These are phyloP conservation scores for Selene dorsalis DNA, from an alignment of 2,797 vertebrate genomes.

Conservation along the genomic window DNA sequence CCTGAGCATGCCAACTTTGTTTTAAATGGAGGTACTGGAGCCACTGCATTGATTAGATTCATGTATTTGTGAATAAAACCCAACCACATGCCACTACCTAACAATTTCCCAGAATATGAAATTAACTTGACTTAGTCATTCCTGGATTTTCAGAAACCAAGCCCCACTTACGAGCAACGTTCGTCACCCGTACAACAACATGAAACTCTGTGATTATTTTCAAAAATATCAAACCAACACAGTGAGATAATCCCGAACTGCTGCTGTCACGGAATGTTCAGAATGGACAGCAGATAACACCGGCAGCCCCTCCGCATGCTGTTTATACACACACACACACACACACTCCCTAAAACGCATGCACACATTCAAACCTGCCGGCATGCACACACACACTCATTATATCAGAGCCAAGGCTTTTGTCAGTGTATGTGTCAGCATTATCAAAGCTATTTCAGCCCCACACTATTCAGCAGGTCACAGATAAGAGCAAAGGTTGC, in stretches of 20 bases:
- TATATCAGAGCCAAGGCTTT: slow-evolving; percentile 68
- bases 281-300: slow-evolving; percentile 72
- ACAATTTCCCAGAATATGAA: slow-evolving; percentile 12
- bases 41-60: slow-evolving; percentile 38
- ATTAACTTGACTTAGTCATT: slow-evolving; percentile 12
- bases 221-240: slow-evolving; percentile 40
- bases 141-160: slow-evolving; percentile 39
- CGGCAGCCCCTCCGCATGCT: slow-evolving; percentile 66
- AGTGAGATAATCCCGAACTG: slow-evolving; percentile 63
- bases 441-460: slow-evolving; percentile 78
- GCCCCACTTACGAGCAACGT: slow-evolving; percentile 3
- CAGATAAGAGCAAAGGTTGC: slow-evolving; percentile 69
- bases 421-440: slow-evolving; percentile 70
- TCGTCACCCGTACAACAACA: slow-evolving; percentile 31
- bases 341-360: slow-evolving; percentile 37
- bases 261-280: slow-evolving; percentile 76
- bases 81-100: slow-evolving; percentile 15
- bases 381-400: slow-evolving; percentile 43
- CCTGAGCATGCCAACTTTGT: slow-evolving; percentile 19
- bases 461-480: slow-evolving; percentile 59
- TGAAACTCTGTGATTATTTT: slow-evolving; percentile 51
- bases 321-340: slow-evolving; percentile 56
- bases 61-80: slow-evolving; percentile 26
- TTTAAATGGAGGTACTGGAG: slow-evolving; percentile 28
- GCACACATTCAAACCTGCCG: slow-evolving; percentile 27